Conservation (phyloP, 2,113 vertebrate genomes). For the Pituophis catenifer region DNA sequence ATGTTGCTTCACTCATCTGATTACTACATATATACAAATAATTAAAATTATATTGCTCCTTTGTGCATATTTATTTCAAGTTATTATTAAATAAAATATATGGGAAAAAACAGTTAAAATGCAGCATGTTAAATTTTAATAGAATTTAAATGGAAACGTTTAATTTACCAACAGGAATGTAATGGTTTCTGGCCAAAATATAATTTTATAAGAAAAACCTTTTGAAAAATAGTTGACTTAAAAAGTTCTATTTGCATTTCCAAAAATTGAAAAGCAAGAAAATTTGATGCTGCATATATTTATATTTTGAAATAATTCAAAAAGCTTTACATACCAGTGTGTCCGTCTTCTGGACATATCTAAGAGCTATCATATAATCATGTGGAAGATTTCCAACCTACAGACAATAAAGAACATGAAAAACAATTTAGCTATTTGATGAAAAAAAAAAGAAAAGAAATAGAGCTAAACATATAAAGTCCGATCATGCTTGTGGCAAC, state of each 20-base stretch:
- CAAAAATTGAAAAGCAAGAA: neutral
- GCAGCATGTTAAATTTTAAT: neutral
- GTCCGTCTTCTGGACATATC: constrained; percentile 78
- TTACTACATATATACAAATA: neutral
- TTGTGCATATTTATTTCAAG: neutral
- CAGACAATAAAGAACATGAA: constrained; percentile 30
- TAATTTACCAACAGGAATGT: neutral
- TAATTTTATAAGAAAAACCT: constrained; percentile 13
- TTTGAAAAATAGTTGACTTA: constrained; percentile 14
- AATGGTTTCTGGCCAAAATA: neutral
- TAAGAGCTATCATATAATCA: constrained; percentile 79
- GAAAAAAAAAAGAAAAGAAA: neutral
- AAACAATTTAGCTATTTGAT: constrained; percentile 6
- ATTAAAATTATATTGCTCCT: constrained; percentile 7
- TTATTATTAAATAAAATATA: neutral
- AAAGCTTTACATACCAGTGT: constrained; percentile 71
- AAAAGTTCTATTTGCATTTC: neutral
- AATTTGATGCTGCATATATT: neutral
- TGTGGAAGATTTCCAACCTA: constrained; percentile 82
- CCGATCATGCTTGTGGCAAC: neutral
- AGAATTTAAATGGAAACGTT: neutral
- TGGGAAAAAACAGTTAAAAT: neutral
- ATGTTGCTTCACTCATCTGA: neutral
- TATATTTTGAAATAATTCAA: constrained; percentile 46
- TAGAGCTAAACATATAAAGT: neutral